Evolutionary conservation across 2,113 vertebrate genomes (phyloP), one percentile per base, ranked within the genome.

Genomic region (Muscicapa adusta): DNA sequence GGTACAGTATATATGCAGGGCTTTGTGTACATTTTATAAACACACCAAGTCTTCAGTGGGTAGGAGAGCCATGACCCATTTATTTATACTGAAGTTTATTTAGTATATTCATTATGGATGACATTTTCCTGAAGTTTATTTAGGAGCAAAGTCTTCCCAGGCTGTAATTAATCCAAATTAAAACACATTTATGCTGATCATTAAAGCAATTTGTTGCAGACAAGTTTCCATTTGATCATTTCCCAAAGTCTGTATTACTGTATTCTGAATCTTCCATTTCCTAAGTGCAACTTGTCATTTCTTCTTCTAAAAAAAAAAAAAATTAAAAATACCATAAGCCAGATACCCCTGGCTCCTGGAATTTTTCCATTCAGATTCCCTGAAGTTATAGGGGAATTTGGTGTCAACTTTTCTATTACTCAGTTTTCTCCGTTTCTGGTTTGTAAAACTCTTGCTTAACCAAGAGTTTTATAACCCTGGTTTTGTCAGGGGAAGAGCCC

Each of bases 151-250:
- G 48, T 92, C 93, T 96, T 94, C 92, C 72, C 62, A 80, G 89
- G 56, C 80, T 94, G 82, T 95, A 94, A 96, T 96, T 96, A 83
- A 96, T 97, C 91, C 89, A 96, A 94, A 95, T 96, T 95, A 96
- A 96, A 96, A 92, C 76, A 91, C 71, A 86, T 95, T 96, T 95
- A 88, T 94, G 85, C 47, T 73, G 78, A 89, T 96, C 91, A 81
- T 91, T 93, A 88, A 93, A 95, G 90, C 91, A 95, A 96, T 92
- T 93, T 93, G 80, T 76, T 94, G 87, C 88, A 89, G 90, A 96
- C 79, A 47, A 84, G 82, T 91, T 95, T 87, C 93, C 84, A 89
- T 96, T 96, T 93, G 91, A 93, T 95, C 82, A 95, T 93, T 94
- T 96, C 86, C 93, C 58, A 29, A 85, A 56, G 58, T 73, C 85